phyloP scores from a whole-genome alignment of 2,797 vertebrate genomes.

The Psittacula derbiana region DNA sequence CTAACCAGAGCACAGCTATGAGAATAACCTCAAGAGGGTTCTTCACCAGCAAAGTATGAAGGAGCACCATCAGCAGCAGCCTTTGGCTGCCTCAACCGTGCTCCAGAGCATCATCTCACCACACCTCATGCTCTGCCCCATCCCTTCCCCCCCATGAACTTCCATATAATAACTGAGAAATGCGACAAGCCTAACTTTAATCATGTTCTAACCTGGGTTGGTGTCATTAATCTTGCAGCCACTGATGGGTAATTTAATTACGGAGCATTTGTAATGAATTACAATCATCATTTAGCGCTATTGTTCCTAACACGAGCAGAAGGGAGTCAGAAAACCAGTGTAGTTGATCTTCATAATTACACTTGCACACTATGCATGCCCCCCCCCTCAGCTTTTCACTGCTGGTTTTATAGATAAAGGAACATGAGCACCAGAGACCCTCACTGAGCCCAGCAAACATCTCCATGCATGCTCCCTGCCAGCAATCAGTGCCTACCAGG shows the following conservation, averaged over 20 bases:
- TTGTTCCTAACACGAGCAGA: slow-evolving; percentile 37
- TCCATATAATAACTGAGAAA: slow-evolving; percentile 41
- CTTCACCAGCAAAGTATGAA: not conserved
- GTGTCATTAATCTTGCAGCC: slow-evolving; percentile 72
- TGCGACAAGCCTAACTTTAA: slow-evolving; percentile 61
- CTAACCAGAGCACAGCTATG: not conserved
- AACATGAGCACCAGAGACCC: not conserved
- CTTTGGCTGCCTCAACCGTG: not conserved
- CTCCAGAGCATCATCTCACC: not conserved
- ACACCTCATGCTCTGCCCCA: not conserved
- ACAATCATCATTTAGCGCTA: slow-evolving; percentile 73
- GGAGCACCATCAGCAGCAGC: not conserved
- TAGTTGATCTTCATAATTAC: slow-evolving; percentile 38
- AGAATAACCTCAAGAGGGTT: not conserved
- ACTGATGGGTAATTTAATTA: slow-evolving; percentile 78
- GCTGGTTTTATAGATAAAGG: not conserved
- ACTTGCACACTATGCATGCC: not conserved
- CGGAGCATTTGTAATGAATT: slow-evolving; percentile 74
- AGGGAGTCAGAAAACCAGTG: slow-evolving; percentile 43
- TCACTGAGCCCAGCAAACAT: accelerated
- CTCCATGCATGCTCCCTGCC: not conserved
- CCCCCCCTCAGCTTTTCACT: not conserved
- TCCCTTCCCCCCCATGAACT: not conserved
- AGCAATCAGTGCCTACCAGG: not conserved
- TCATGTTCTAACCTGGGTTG: slow-evolving; percentile 48